Conservation (phyloP, 1,140 invertebrate genomes). For the Pomacea maculata region DNA sequence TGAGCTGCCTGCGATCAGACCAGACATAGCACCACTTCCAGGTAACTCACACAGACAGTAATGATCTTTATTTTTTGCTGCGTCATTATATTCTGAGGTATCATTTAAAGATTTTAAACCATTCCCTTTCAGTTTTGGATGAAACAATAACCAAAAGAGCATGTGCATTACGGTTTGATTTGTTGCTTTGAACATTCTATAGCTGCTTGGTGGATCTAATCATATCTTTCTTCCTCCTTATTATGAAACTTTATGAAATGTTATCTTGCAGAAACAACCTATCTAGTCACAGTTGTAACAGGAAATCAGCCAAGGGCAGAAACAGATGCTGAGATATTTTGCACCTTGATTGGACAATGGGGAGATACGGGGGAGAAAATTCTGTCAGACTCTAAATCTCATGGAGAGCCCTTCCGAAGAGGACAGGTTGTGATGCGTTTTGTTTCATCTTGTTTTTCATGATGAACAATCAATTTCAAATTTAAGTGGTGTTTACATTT, state of each 20-base stretch:
- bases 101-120: too few relatives aligned
- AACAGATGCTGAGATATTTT: slow-evolving; percentile 62
- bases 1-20: slow-evolving; percentile 48
- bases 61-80: too few relatives aligned
- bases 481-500: too few relatives aligned
- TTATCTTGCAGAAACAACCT: slow-evolving; percentile 38
- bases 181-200: too few relatives aligned
- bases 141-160: too few relatives aligned
- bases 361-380: slow-evolving; percentile 56
- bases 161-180: too few relatives aligned
- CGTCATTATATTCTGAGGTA: too few relatives aligned
- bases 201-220: too few relatives aligned
- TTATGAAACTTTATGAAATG: slow-evolving; percentile 9
- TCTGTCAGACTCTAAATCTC: slow-evolving; percentile 33
- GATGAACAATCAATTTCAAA: background rate
- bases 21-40: slow-evolving; percentile 43
- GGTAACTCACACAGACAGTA: slow-evolving; percentile 25
- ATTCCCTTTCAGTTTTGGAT: too few relatives aligned
- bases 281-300: slow-evolving; percentile 52
- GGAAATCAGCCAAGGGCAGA: slow-evolving; percentile 61
- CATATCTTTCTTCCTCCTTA: too few relatives aligned
- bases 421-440: slow-evolving; percentile 40
- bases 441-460: background rate
- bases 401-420: slow-evolving; percentile 38
- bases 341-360: slow-evolving; percentile 65